These are phyloP conservation scores for Echiichthys vipera DNA, from an alignment of 2,797 vertebrate genomes.

Conservation along the genomic window DNA sequence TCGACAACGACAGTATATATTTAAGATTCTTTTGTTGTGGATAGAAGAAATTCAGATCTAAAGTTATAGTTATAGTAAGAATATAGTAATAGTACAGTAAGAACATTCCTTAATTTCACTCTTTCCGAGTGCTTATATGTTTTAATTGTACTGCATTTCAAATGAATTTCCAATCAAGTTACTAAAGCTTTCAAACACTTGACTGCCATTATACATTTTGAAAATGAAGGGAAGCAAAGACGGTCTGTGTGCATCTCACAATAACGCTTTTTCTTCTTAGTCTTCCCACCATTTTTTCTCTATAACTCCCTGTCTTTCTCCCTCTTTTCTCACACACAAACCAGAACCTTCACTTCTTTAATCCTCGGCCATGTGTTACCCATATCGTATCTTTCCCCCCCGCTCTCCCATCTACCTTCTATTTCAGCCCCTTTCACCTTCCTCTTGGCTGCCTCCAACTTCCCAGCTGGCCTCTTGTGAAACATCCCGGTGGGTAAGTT, in stretches of 20 bases:
- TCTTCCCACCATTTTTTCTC: neutral
- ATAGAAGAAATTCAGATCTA: neutral
- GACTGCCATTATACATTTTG: neutral
- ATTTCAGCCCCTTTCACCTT: slow-evolving; percentile 59
- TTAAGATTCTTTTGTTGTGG: neutral
- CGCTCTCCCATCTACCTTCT: slow-evolving; percentile 41
- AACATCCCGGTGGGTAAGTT: slow-evolving; percentile 68
- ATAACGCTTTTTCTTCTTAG: neutral
- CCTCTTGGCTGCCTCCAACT: slow-evolving; percentile 52
- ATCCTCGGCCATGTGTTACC: slow-evolving; percentile 54
- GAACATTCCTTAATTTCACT: neutral
- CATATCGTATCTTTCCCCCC: slow-evolving; percentile 48
- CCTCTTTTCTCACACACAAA: slow-evolving; percentile 35
- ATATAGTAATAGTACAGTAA: neutral
- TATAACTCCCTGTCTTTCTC: neutral
- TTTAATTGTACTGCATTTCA: neutral
- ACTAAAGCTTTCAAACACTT: neutral
- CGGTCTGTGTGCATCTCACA: neutral
- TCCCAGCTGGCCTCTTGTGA: slow-evolving; percentile 73
- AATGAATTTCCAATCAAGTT: neutral
- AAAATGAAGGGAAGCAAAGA: neutral
- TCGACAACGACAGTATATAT: neutral
- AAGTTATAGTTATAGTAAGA: neutral
- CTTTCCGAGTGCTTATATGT: neutral
- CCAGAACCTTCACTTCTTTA: slow-evolving; percentile 38